These are phyloP conservation scores for Bimastos eiseni DNA, from an alignment of 2,888 invertebrate genomes.

Conservation along the genomic window DNA sequence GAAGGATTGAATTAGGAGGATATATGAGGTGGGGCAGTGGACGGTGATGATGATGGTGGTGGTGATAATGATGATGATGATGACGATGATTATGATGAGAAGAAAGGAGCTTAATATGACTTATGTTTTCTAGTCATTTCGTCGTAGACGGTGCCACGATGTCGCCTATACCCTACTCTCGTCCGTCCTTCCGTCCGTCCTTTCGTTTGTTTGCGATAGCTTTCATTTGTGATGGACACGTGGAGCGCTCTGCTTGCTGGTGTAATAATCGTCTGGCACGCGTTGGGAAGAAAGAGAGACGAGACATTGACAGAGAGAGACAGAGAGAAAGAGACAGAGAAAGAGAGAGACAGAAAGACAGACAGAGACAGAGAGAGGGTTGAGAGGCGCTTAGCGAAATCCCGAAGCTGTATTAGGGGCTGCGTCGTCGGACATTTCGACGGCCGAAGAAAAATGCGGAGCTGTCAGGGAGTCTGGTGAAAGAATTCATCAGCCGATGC, in stretches of 20 bases:
- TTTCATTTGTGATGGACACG: background rate
- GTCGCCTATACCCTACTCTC: background rate
- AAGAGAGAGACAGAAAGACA: no score
- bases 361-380: background rate
- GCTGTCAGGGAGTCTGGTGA: constrained; percentile 1
- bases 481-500: background rate
- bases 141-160: background rate
- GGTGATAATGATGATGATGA: background rate
- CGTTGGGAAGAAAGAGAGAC: background rate
- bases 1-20: background rate
- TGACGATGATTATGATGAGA: background rate
- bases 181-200: background rate
- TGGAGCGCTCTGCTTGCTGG: background rate
- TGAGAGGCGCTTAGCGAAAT: background rate
- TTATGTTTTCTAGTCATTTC: constrained; percentile 6
- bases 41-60: no score
- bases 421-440: background rate
- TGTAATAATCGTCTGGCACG: background rate
- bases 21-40: background rate
- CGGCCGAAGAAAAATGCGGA: background rate
- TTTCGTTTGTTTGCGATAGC: background rate
- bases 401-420: background rate
- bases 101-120: background rate
- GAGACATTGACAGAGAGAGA: background rate
- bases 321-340: background rate